Evolutionary conservation across 1,140 invertebrate species (phyloP), one percentile per base, ranked within the genome.

Genomic region (Halyomorpha halys): DNA sequence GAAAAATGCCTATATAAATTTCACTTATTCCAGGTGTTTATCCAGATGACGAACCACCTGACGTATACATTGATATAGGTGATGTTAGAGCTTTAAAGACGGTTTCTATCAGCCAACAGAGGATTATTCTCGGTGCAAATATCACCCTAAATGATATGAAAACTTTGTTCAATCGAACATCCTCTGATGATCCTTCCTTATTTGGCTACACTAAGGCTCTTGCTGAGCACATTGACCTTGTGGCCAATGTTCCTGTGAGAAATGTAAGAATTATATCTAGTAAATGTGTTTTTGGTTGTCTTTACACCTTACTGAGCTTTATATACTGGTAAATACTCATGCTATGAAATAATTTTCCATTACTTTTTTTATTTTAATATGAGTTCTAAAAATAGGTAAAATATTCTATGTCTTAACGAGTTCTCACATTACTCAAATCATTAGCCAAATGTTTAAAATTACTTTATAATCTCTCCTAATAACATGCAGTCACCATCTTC

Each of bases 51-150:
- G 69, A 69, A 65, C 75, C 72, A 69, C 76, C 78, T 14, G 73
- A 82, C 65, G 75, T 84, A 49, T 83, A 85, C 63, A 84, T 92
- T 65, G 87, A 91, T 69, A 74, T 91, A 19, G 83, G 83, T 39
- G 81, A 79, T 16, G 79, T 92, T 27, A 68, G 75, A 14, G 81
- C 86, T 53, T 69, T 93, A 5, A 82, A 79, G 69, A 72, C 76
- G 1, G 69, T 78, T 16, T 72, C 72, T 54, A 77, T 80, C 21
- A 74, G 78, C 45, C 70, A 74, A 0, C 70, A 76, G 34, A 75
- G 74, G 56, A 66, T 88, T 19, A 73, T 76, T 1, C 66, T 89
- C 0, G 88, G 88, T 0, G 84, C 77, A 3, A 85, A 83, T 59
- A 74, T 86, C 25, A 78, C 82, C 0, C 74, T 90, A 0, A 82